phyloP scores from a whole-genome alignment of 2,797 vertebrate genomes.

The Todus mexicanus region DNA sequence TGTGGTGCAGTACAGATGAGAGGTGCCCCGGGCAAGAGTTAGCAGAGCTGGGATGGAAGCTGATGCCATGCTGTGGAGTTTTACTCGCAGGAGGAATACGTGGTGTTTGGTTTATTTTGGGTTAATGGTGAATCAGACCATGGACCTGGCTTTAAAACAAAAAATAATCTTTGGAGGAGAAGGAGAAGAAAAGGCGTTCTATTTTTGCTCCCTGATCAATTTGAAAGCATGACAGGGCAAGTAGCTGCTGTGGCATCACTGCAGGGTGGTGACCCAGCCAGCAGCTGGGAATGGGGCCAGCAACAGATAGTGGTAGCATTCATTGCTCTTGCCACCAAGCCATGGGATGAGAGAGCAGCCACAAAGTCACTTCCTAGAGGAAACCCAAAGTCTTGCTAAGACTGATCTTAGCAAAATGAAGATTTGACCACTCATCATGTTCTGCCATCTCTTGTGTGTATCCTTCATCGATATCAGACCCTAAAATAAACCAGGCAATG shows the following conservation, averaged over 20 bases:
- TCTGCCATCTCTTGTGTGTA: background rate
- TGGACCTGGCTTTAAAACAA: background rate
- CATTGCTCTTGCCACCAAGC: background rate
- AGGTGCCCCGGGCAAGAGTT: background rate
- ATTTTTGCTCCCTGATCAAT: background rate
- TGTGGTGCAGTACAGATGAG: rapidly evolving
- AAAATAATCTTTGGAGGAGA: background rate
- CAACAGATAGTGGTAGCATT: background rate
- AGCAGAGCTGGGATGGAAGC: background rate
- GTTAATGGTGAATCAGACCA: background rate
- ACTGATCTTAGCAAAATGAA: background rate
- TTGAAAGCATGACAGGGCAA: background rate
- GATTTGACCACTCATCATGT: background rate
- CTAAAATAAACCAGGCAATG: slow-evolving; percentile 13
- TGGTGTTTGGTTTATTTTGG: background rate
- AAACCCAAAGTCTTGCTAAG: background rate
- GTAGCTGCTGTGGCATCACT: background rate
- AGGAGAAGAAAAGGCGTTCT: background rate
- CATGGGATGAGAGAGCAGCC: background rate
- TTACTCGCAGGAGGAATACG: background rate
- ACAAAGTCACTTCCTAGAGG: background rate
- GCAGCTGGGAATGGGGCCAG: background rate
- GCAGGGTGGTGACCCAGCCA: background rate
- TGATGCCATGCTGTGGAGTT: background rate
- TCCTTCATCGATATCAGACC: background rate